Evolutionary conservation across 2,113 vertebrate genomes (phyloP), one percentile per base, ranked within the genome.

Genomic region (Ptychochromis oligacanthus): DNA sequence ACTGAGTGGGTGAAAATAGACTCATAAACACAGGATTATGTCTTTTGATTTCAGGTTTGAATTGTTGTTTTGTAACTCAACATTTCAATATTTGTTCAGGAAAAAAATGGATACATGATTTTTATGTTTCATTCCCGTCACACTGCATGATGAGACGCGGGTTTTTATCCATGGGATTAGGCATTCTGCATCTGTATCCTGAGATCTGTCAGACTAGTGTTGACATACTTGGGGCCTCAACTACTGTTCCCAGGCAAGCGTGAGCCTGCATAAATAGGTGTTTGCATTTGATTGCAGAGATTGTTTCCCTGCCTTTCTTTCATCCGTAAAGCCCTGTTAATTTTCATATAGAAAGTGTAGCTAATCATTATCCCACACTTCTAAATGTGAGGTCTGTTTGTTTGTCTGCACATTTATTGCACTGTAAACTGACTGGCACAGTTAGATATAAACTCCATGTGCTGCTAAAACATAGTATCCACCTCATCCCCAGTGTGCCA

Each of bases 231-330:
- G 15, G 79, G 26, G 46, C 74, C 87, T 91, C 89, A 91, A 89
- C 86, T 84, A 81, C 82, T 87, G 84, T 91, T 93, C 75, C 78
- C 75, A 87, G 90, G 81, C 92, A 86, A 89, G 94, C 92, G 85
- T 94, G 94, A 92, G 93, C 90, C 75, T 93, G 94, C 94, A 94
- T 94, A 85, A 93, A 84, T 92, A 86, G 77, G 46, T 90, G 91
- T 93, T 93, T 94, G 93, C 84, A 76, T 92, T 88, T 56, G 79
- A 87, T 80, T 77, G 81, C 36, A 56, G 70, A 82, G 70, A 70
- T 87, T 59, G 61, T 77, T 24, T 62, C 67, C 57, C 76, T 55
- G 75, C 64, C 75, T 65, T 75, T 34, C 72, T 87, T 83, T 81
- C 81, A 83, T 89, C 86, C 18, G 24, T 57, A 79, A 87, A 86